phyloP scores from a whole-genome alignment of 2,888 invertebrate species.

The Microplitis deprimator region DNA sequence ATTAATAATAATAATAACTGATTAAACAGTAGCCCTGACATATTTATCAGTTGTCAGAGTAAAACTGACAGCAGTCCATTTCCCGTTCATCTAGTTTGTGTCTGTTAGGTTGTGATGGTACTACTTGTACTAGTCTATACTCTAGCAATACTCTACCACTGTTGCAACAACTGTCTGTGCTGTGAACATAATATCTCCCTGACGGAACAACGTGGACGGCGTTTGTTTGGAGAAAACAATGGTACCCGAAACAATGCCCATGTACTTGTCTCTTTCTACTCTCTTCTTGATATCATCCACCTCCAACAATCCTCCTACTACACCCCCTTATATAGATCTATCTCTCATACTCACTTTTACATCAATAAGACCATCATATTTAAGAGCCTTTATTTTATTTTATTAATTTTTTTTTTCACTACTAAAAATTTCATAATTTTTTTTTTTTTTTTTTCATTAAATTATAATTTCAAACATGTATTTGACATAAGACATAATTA shows the following conservation, averaged over 20 bases:
- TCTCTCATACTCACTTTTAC: constrained; percentile 14
- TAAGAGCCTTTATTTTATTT: no score
- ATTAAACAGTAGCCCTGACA: constrained; percentile 35
- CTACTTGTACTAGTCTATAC: constrained; percentile 35
- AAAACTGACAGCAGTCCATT: constrained; percentile 71
- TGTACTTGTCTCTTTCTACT: constrained; percentile 53
- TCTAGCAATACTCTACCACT: not conserved
- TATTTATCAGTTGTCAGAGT: constrained; percentile 66
- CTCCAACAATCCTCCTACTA: constrained; percentile 43
- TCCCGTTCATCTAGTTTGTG: constrained; percentile 68
- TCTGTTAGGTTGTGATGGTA: constrained; percentile 37
- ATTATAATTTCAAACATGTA: no score
- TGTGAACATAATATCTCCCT: constrained; percentile 60
- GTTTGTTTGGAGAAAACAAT: constrained; percentile 70
- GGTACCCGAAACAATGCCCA: constrained; percentile 68
- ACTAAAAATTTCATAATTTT: no score
- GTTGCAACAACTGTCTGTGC: not conserved
- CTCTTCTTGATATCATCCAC: constrained; percentile 32
- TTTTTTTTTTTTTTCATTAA: no score
- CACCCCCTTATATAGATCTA: constrained; percentile 27
- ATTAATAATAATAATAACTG: not conserved
- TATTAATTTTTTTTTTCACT: no score
- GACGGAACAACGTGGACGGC: constrained; percentile 70
- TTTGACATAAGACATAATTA: no score
- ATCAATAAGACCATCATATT: constrained; percentile 34